Evolutionary conservation across 1,140 invertebrate genomes (phyloP).

Genomic region (Wasmannia auropunctata): DNA sequence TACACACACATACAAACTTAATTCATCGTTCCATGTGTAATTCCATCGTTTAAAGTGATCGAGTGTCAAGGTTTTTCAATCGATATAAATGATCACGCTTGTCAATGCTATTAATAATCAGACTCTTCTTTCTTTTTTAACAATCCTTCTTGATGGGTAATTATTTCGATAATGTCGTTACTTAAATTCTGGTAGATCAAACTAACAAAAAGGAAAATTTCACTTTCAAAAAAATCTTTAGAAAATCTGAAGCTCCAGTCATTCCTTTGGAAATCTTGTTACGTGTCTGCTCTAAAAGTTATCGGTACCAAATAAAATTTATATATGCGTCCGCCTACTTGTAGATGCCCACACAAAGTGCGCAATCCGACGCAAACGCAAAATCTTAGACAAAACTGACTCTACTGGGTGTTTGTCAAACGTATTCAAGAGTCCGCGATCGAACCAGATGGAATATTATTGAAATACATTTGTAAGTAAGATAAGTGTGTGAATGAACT

Average conservation of each 20-base stretch:
- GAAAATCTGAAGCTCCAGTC: not conserved
- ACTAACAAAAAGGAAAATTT: not conserved
- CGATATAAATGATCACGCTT: constrained; percentile 40
- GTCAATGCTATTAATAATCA: not conserved
- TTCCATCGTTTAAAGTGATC: constrained; percentile 21
- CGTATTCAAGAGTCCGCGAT: constrained; percentile 9
- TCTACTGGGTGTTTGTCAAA: not conserved
- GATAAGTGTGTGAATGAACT: constrained; percentile 15
- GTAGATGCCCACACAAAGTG: not conserved
- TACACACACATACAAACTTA: no score
- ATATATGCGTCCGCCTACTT: constrained; percentile 43
- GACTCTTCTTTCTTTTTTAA: not conserved
- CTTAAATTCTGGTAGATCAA: not conserved
- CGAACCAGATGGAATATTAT: not conserved
- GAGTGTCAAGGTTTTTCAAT: constrained; percentile 57
- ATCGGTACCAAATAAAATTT: constrained; percentile 21
- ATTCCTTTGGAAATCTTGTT: not conserved
- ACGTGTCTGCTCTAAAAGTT: not conserved
- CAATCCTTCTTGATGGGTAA: not conserved
- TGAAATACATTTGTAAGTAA: not conserved
- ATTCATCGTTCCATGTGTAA: not conserved
- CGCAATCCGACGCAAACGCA: not conserved
- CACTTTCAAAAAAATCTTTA: not conserved
- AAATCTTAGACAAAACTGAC: constrained; percentile 21
- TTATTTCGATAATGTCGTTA: not conserved